Conservation (phyloP, 2,797 vertebrate species). For the Paramormyrops hopkinsi region DNA sequence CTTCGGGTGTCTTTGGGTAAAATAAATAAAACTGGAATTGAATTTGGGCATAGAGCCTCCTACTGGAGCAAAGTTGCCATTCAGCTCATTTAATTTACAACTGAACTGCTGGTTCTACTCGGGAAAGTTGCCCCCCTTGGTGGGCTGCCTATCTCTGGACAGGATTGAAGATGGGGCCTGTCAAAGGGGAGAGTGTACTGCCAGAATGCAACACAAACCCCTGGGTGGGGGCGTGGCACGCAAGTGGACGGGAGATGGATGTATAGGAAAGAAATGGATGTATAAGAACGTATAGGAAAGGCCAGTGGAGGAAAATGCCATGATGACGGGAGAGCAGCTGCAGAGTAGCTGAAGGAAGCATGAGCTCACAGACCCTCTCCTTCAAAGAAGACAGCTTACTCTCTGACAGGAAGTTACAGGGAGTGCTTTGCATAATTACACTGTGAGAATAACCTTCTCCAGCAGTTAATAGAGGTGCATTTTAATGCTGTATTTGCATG, state of each 20-base stretch:
- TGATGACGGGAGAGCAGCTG: neutral
- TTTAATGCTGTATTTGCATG: neutral
- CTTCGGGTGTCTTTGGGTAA: neutral
- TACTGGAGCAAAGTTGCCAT: neutral
- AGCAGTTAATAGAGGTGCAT: neutral
- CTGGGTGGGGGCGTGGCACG: neutral
- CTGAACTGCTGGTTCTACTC: neutral
- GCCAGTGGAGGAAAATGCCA: neutral
- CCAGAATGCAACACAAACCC: neutral
- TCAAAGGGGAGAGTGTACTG: neutral
- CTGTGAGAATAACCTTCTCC: neutral
- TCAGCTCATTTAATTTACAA: neutral
- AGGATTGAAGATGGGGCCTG: neutral
- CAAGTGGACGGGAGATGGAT: neutral
- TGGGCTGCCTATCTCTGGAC: neutral
- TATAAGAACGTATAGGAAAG: neutral
- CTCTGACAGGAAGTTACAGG: neutral
- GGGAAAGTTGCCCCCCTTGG: neutral
- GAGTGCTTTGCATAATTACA: neutral
- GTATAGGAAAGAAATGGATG: neutral
- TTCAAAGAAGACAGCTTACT: neutral
- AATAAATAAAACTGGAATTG: neutral
- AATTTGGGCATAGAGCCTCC: neutral
- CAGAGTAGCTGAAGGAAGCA: neutral
- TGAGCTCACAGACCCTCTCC: neutral